Percentiles rank a stretch among this genome's conserved stretches.
Conservation (phyloP, 92 coral and sea anemone genomes). For the Epizoanthus illoricatus region DNA sequence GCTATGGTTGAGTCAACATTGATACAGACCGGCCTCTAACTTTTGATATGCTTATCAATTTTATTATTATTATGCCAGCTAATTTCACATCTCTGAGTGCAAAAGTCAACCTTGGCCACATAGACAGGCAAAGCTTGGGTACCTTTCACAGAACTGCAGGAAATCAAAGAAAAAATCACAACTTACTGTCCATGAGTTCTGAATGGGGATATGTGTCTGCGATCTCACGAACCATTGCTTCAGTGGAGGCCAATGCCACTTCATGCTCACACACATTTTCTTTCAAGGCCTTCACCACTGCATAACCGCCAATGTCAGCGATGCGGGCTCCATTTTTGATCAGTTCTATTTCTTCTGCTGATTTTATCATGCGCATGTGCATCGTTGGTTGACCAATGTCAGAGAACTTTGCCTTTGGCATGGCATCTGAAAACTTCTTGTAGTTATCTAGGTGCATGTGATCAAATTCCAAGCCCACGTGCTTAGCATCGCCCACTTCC, state of each 20-base stretch:
- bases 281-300: slow-evolving; percentile 61
- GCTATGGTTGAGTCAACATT: too few relatives aligned
- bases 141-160: too few relatives aligned
- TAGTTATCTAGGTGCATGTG: slow-evolving; percentile 63
- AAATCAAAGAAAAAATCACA: neutral
- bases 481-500: slow-evolving; percentile 67
- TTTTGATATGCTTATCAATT: too few relatives aligned
- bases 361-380: slow-evolving; percentile 88
- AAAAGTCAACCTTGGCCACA: too few relatives aligned
- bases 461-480: slow-evolving; percentile 82
- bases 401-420: slow-evolving; percentile 69
- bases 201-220: slow-evolving; percentile 80
- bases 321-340: slow-evolving; percentile 86
- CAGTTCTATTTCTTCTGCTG: slow-evolving; percentile 81
- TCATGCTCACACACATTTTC: slow-evolving; percentile 83
- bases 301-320: slow-evolving; percentile 87
- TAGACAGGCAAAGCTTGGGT: too few relatives aligned
- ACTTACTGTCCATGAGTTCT: slow-evolving; percentile 88
- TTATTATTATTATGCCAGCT: too few relatives aligned
- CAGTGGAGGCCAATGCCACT: slow-evolving; percentile 83
- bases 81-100: too few relatives aligned
- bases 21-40: too few relatives aligned
- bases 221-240: slow-evolving; percentile 83
- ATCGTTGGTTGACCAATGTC: slow-evolving; percentile 80
- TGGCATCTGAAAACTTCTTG: slow-evolving; percentile 68